Evolutionary conservation across 2,113 vertebrate species (phyloP).

Genomic region (Ictidomys tridecemlineatus): DNA sequence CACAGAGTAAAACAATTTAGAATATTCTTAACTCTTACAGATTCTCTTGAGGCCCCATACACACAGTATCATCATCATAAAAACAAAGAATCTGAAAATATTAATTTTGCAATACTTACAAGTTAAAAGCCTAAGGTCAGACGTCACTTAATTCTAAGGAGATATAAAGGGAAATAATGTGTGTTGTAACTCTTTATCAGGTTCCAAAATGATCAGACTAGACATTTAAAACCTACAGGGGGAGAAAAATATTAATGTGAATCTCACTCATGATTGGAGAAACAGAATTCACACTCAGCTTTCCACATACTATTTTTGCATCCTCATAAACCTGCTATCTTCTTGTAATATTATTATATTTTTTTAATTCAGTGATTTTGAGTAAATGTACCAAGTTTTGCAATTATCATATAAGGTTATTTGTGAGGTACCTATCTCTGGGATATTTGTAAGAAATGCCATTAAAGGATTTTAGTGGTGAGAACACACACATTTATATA

Average conservation of each 20-base stretch:
- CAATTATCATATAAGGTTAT: background rate
- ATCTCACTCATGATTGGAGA: background rate
- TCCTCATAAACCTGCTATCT: background rate
- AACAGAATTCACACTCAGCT: background rate
- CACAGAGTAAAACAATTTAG: background rate
- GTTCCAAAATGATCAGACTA: background rate
- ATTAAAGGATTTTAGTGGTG: background rate
- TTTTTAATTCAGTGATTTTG: background rate
- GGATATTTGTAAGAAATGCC: background rate
- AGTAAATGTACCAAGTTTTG: background rate
- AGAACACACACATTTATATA: background rate
- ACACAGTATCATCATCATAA: background rate
- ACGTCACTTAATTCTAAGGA: background rate
- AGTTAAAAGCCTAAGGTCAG: background rate
- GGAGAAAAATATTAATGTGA: background rate
- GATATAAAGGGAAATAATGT: background rate
- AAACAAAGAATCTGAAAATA: background rate
- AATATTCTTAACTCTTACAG: background rate
- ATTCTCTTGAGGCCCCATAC: background rate
- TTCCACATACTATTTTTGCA: background rate
- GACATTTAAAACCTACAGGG: background rate
- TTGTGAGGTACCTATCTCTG: background rate
- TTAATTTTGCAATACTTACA: background rate
- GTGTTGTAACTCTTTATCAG: background rate
- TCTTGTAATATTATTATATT: background rate